These are phyloP conservation scores for Cranoglanis bouderius DNA, from an alignment of 2,113 vertebrate genomes.

Conservation along the genomic window DNA sequence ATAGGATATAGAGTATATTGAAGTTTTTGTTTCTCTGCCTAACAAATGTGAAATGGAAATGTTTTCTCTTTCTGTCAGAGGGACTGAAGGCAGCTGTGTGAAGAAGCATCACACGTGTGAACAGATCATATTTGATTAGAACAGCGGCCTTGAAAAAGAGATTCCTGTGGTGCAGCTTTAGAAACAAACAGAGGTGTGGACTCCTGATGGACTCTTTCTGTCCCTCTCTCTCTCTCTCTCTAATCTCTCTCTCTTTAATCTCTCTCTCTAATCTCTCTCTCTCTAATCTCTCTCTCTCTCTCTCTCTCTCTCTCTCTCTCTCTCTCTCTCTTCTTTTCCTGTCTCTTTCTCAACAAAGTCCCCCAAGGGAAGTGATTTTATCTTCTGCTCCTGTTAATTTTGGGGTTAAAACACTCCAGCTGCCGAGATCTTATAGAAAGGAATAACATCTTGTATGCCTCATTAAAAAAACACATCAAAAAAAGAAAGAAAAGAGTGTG, in stretches of 20 bases:
- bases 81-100: slow-evolving; percentile 47
- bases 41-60: slow-evolving; percentile 48
- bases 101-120: slow-evolving; percentile 61
- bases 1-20: neutral
- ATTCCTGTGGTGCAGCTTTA: slow-evolving; percentile 61
- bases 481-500: slow-evolving; percentile 13
- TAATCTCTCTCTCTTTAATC: neutral
- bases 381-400: slow-evolving; percentile 66
- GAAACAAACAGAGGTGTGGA: slow-evolving; percentile 69
- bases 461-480: neutral
- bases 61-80: slow-evolving; percentile 10
- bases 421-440: slow-evolving; percentile 48
- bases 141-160: slow-evolving; percentile 55
- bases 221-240: slow-evolving; percentile 43
- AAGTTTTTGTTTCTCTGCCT: slow-evolving; percentile 16
- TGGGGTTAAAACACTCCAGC: slow-evolving; percentile 58
- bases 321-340: slow-evolving; percentile 46
- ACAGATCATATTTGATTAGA: slow-evolving; percentile 70
- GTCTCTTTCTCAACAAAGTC: slow-evolving; percentile 53
- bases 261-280: slow-evolving; percentile 53
- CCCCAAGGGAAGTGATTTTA: slow-evolving; percentile 59
- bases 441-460: slow-evolving; percentile 47
- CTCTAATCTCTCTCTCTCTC: slow-evolving; percentile 46
- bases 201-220: slow-evolving; percentile 58
- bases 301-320: slow-evolving; percentile 58